phyloP scores from a whole-genome alignment of 1,140 invertebrate species.

The Maniola jurtina region DNA sequence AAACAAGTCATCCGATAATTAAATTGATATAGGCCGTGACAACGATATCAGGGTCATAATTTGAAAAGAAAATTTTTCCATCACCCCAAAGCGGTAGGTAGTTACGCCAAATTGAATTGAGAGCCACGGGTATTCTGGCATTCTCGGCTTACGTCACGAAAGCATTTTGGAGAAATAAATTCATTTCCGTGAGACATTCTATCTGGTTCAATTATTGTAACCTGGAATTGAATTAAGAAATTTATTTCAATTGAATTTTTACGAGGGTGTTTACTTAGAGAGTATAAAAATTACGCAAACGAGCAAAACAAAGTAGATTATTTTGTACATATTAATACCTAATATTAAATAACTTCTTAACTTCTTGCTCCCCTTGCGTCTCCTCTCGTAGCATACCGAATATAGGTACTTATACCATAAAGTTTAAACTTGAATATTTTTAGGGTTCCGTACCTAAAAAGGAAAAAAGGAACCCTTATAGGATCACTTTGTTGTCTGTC shows the following conservation, averaged over 20 bases:
- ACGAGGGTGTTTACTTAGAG: not conserved
- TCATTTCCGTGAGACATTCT: conserved; percentile 27
- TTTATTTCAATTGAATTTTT: conserved; percentile 3
- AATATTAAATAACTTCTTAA: too few species aligned
- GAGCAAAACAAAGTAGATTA: too few species aligned
- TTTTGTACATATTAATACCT: too few species aligned
- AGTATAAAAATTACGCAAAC: not conserved
- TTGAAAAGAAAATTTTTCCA: conserved; percentile 65
- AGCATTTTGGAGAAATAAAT: conserved; percentile 30
- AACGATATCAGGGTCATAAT: conserved; percentile 59
- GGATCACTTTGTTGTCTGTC: too few species aligned
- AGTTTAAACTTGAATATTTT: too few species aligned
- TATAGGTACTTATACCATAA: too few species aligned
- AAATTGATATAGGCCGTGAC: conserved; percentile 61
- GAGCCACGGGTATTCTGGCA: conserved; percentile 46
- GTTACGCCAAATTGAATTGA: conserved; percentile 63
- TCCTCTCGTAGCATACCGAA: too few species aligned
- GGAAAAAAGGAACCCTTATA: too few species aligned
- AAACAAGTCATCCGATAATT: conserved; percentile 54
- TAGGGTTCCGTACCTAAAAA: too few species aligned
- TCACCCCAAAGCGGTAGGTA: conserved; percentile 43
- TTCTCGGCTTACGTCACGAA: conserved; percentile 29
- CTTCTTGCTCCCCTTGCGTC: too few species aligned
- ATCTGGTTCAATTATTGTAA: conserved; percentile 10
- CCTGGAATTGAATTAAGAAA: conserved; percentile 6